Conservation (phyloP, 2,797 vertebrate genomes). For the Decapterus maruadsi region DNA sequence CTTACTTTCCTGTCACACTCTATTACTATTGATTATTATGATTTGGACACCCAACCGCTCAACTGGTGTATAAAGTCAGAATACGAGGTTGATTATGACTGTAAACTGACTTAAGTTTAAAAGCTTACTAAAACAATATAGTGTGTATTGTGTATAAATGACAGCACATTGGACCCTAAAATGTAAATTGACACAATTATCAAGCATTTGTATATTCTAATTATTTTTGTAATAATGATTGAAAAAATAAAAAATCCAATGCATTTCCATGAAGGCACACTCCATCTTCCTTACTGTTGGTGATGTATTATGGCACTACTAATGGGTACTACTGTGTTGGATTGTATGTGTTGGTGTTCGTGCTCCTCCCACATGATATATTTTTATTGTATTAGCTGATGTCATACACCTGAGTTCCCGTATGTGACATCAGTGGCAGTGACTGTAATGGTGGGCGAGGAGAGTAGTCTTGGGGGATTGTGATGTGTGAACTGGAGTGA, state of each 20-base stretch:
- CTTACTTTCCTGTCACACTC: too few relatives aligned
- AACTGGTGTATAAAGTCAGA: too few relatives aligned
- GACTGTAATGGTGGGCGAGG: slow-evolving; percentile 4
- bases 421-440: slow-evolving; percentile 1
- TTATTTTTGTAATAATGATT: background rate
- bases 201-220: too few relatives aligned
- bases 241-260: background rate
- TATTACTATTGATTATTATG: too few relatives aligned
- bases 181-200: too few relatives aligned
- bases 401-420: slow-evolving; percentile 2
- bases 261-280: background rate
- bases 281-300: background rate
- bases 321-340: background rate
- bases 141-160: too few relatives aligned
- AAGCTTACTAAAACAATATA: background rate
- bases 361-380: background rate
- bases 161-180: too few relatives aligned
- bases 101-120: too few relatives aligned
- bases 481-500: background rate
- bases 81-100: too few relatives aligned
- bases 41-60: too few relatives aligned
- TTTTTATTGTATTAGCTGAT: background rate
- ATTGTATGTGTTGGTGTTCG: background rate
- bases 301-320: background rate
- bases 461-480: background rate